A percentile compares a stretch with the other conserved stretches of the same genome.
Conservation (phyloP, 2,888 invertebrate genomes). For the Machimus rusticus region DNA sequence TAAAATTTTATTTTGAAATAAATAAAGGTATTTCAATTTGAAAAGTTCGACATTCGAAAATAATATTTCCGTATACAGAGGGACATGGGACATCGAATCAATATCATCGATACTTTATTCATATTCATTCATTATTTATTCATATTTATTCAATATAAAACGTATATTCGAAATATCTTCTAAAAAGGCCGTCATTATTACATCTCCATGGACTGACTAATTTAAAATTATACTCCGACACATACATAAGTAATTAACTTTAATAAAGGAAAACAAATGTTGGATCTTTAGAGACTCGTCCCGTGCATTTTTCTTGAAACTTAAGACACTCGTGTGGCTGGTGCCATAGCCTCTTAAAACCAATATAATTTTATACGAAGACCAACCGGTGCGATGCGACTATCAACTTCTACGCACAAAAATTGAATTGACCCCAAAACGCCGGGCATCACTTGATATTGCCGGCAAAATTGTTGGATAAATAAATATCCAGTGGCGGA, state of each 20-base stretch:
- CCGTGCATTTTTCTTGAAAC: background rate
- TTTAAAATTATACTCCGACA: background rate
- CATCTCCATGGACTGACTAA: background rate
- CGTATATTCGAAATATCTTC: no score
- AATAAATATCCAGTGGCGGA: background rate
- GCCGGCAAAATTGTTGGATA: background rate
- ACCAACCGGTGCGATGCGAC: background rate
- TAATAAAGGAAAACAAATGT: background rate
- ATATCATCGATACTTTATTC: no score
- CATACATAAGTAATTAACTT: background rate
- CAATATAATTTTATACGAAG: background rate
- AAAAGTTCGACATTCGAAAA: no score
- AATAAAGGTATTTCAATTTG: no score
- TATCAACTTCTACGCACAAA: background rate
- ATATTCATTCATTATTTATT: no score
- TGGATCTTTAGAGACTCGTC: background rate
- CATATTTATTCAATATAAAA: no score
- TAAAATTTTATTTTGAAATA: no score
- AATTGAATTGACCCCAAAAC: background rate
- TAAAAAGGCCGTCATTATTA: background rate
- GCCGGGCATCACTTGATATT: background rate
- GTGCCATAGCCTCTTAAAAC: background rate
- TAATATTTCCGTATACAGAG: no score
- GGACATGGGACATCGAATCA: no score
- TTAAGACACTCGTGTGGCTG: background rate